Conservation (phyloP, 1,140 invertebrate genomes). For the Drosophila aff. region DNA sequence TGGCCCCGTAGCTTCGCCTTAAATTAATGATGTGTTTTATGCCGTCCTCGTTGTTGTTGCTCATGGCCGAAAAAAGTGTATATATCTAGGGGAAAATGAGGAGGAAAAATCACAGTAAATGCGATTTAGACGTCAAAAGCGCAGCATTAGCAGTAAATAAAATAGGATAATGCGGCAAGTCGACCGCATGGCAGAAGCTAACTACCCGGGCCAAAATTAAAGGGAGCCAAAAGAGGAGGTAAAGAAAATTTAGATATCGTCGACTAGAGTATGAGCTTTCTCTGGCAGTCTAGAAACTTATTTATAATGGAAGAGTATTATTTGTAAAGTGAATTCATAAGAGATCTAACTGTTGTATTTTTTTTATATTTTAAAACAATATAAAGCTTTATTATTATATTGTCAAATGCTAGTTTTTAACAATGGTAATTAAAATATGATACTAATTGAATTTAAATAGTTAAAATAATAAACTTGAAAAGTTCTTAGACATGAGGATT, state of each 20-base stretch:
- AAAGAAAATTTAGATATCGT: not conserved
- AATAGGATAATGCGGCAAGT: conserved; percentile 81
- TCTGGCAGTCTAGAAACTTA: not conserved
- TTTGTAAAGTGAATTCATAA: not conserved
- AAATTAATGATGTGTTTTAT: conserved; percentile 84
- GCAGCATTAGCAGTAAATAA: conserved; percentile 83
- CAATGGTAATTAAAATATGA: not conserved
- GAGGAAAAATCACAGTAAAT: conserved; percentile 75
- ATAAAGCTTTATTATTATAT: not conserved
- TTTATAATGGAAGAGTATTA: too few species aligned
- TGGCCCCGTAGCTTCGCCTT: conserved; percentile 61
- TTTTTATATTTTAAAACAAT: not conserved
- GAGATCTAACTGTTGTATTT: not conserved
- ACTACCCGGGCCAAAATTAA: conserved; percentile 25
- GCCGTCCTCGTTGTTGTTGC: conserved; percentile 35
- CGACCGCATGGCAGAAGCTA: conserved; percentile 62
- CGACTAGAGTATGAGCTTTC: not conserved
- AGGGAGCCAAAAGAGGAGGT: conserved; percentile 9
- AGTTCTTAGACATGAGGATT: not conserved
- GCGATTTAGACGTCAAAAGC: conserved; percentile 78
- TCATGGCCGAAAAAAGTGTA: conserved; percentile 25
- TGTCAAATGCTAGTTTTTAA: not conserved
- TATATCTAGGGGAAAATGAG: conserved; percentile 14
- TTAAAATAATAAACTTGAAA: not conserved
- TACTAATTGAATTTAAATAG: not conserved